These are phyloP conservation scores for Temnothorax unifasciatus DNA, from an alignment of 2,888 invertebrate species.

Conservation along the genomic window DNA sequence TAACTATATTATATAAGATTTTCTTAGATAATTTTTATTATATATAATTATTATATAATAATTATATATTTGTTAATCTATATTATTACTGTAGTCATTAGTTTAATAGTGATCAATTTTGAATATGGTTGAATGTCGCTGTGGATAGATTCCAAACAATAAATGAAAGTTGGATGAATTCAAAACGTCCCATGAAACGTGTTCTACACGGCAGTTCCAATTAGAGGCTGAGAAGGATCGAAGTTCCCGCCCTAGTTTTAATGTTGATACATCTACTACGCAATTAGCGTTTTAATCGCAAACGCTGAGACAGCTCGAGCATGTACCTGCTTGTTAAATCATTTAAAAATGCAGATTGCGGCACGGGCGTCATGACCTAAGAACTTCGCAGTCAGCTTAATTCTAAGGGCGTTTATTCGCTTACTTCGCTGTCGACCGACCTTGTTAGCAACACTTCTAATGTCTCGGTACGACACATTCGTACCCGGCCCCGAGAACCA, in stretches of 20 bases:
- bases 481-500: conserved; percentile 42
- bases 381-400: conserved; percentile 75
- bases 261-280: conserved; percentile 8
- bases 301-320: conserved; percentile 59
- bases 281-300: conserved; percentile 67
- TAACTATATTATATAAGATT: neutral
- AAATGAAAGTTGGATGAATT: neutral
- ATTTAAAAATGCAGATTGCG: conserved; percentile 75
- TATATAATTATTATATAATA: neutral
- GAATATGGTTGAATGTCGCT: neutral
- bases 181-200: neutral
- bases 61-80: neutral
- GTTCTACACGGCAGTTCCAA: conserved; percentile 20
- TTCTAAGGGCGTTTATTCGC: conserved; percentile 66
- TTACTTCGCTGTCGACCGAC: conserved; percentile 58
- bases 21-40: neutral
- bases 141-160: neutral
- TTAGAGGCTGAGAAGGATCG: conserved; percentile 25
- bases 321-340: conserved; percentile 65
- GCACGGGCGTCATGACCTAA: conserved; percentile 60
- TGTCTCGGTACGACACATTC: conserved; percentile 50
- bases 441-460: conserved; percentile 68
- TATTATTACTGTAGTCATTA: neutral
- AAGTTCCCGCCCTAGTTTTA: conserved; percentile 10
- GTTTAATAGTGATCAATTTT: neutral